phyloP scores from a whole-genome alignment of 1,140 invertebrate species.

The Hyles euphorbiae region DNA sequence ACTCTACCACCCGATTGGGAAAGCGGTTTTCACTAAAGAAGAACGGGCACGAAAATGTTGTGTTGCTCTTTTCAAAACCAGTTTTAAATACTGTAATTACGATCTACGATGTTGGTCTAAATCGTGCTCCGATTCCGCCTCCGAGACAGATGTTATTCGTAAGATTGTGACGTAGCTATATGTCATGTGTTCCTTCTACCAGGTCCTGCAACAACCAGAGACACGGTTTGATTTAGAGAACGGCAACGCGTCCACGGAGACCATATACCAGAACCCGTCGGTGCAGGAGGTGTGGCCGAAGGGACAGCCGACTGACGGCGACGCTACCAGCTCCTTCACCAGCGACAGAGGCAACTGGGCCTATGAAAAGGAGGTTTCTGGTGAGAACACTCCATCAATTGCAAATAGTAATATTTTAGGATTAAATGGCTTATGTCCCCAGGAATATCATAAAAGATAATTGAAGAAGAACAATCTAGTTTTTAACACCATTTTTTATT shows the following conservation, averaged over 20 bases:
- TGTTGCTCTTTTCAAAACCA: too few species aligned
- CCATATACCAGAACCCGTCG: constrained; percentile 46
- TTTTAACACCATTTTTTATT: constrained; percentile 1
- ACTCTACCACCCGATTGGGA: too few species aligned
- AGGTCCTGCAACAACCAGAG: constrained; percentile 53
- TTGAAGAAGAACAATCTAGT: not conserved
- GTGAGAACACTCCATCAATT: constrained; percentile 12
- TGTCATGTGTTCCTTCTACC: not conserved
- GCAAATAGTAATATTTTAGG: not conserved
- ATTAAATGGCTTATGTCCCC: not conserved
- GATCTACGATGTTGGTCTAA: too few species aligned
- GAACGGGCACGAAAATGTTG: too few species aligned
- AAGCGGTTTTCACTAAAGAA: too few species aligned
- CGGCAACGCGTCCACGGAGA: constrained; percentile 52
- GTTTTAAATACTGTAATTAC: too few species aligned
- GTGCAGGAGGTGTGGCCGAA: constrained; percentile 43
- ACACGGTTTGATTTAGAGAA: constrained; percentile 43
- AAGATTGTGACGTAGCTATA: not conserved
- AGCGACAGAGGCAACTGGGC: constrained; percentile 4
- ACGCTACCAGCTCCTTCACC: constrained; percentile 15
- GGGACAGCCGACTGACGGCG: constrained; percentile 12
- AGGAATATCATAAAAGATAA: too few species aligned
- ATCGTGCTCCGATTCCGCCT: too few species aligned
- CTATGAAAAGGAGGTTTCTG: constrained; percentile 21
- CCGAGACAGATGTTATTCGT: too few species aligned